A percentile compares a stretch with the other conserved stretches of the same genome.
Evolutionary conservation across 2,888 invertebrate species (phyloP).

Genomic region (Caenorhabditis auriculariae): DNA sequence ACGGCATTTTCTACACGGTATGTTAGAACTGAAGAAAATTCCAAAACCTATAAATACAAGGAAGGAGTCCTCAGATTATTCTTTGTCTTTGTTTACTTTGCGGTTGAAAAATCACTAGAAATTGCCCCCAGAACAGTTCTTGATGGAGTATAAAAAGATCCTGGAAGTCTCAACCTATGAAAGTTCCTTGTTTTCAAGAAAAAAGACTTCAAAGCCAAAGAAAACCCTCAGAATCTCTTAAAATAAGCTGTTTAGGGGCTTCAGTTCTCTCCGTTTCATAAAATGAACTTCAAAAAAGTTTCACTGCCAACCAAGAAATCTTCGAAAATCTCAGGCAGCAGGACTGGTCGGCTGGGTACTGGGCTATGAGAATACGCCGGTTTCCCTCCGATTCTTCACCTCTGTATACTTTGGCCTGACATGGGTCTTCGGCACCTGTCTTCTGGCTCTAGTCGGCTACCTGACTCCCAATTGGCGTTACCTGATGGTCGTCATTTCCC

Average conservation of each 20-base stretch:
- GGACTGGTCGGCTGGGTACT: conserved; percentile 47
- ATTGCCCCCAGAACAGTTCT: no score
- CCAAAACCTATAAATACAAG: no score
- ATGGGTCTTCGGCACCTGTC: conserved; percentile 50
- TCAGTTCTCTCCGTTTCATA: background rate
- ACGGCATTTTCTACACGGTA: conserved; percentile 77
- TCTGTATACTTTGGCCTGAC: conserved; percentile 50
- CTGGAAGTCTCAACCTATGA: no score
- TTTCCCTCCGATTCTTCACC: conserved; percentile 47
- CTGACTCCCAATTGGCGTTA: conserved; percentile 37
- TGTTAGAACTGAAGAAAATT: background rate
- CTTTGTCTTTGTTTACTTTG: no score
- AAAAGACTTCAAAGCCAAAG: no score
- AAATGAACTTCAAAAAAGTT: background rate
- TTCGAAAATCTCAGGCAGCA: conserved; percentile 32
- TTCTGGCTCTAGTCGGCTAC: conserved; percentile 44
- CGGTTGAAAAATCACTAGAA: no score
- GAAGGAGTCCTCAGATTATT: no score
- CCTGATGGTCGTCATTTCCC: conserved; percentile 29
- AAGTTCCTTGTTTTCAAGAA: no score
- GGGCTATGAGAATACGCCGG: conserved; percentile 51
- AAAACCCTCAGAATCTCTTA: no score
- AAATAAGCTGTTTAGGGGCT: no score
- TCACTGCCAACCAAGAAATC: background rate
- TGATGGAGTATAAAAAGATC: no score